These are phyloP conservation scores for Drosophila bocki DNA, from an alignment of 1,140 invertebrate genomes.

Conservation along the genomic window DNA sequence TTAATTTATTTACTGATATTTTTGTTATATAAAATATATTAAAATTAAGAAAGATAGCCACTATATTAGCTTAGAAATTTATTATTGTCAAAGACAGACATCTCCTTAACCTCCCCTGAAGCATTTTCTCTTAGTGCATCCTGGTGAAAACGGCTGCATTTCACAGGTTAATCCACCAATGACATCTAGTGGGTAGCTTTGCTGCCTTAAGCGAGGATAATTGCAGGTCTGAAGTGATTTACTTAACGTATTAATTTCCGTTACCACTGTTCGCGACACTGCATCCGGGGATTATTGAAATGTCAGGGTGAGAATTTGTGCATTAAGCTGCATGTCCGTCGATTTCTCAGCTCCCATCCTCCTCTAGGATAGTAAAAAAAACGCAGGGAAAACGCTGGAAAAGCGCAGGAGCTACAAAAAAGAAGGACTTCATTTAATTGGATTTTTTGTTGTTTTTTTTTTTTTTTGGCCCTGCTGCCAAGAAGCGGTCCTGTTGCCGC, in stretches of 20 bases:
- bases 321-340: constrained; percentile 40
- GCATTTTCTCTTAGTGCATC: not conserved
- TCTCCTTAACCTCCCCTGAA: not conserved
- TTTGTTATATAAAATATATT: not conserved
- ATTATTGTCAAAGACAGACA: not conserved
- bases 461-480: constrained; percentile 19
- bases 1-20: not conserved
- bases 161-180: constrained; percentile 5
- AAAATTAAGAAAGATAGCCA: not conserved
- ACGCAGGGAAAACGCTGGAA: not conserved
- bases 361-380: not conserved
- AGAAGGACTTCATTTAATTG: constrained; percentile 42
- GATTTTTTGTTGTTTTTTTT: constrained; percentile 19
- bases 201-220: constrained; percentile 2
- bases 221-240: constrained; percentile 19
- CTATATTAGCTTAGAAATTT: not conserved
- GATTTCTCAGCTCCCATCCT: not conserved
- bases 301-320: constrained; percentile 33
- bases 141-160: not conserved
- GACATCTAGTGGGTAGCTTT: constrained; percentile 17
- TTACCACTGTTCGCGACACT: constrained; percentile 8
- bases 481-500: constrained; percentile 11
- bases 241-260: constrained; percentile 35
- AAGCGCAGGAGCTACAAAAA: constrained; percentile 29
- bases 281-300: constrained; percentile 18